These are phyloP conservation scores for Danio tinwini DNA, from an alignment of 2,797 vertebrate species.

Conservation along the genomic window DNA sequence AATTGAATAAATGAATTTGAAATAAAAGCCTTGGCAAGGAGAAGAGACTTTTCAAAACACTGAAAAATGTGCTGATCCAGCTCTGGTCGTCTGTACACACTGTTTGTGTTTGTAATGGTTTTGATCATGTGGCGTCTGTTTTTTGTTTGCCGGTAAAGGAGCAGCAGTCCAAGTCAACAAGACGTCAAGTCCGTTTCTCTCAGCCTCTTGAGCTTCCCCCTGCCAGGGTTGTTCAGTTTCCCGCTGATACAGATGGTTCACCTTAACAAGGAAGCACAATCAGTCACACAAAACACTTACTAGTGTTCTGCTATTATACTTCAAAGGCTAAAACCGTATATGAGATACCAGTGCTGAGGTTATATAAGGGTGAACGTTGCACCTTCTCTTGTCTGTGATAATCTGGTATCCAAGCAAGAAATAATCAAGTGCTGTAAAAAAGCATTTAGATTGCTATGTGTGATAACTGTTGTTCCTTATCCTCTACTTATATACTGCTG, in stretches of 20 bases:
- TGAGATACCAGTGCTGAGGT: not conserved
- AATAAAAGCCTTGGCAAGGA: no score
- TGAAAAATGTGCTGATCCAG: not conserved
- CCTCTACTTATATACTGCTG: not conserved
- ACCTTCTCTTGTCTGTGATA: not conserved
- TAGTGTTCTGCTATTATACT: not conserved
- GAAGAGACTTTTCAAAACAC: no score
- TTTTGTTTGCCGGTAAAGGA: constrained; percentile 76
- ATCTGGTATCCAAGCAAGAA: constrained; percentile 17
- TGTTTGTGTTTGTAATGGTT: constrained; percentile 53
- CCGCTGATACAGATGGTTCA: constrained; percentile 80
- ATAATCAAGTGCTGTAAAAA: constrained; percentile 17
- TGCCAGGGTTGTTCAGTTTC: constrained; percentile 80
- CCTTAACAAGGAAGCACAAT: constrained; percentile 81
- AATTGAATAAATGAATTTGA: no score
- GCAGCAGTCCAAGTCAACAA: constrained; percentile 80
- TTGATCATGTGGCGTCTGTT: constrained; percentile 54
- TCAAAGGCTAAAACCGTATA: not conserved
- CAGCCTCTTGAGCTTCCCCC: constrained; percentile 83
- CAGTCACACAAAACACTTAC: constrained; percentile 42
- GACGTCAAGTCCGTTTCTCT: constrained; percentile 86
- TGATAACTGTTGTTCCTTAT: not conserved
- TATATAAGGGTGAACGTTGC: constrained; percentile 1
- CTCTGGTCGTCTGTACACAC: not conserved
- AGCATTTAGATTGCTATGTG: not conserved